Percentiles rank a stretch among this genome's conserved stretches.
Evolutionary conservation across 2,888 invertebrate genomes (phyloP).

Genomic region (Ochropleura leucogaster): DNA sequence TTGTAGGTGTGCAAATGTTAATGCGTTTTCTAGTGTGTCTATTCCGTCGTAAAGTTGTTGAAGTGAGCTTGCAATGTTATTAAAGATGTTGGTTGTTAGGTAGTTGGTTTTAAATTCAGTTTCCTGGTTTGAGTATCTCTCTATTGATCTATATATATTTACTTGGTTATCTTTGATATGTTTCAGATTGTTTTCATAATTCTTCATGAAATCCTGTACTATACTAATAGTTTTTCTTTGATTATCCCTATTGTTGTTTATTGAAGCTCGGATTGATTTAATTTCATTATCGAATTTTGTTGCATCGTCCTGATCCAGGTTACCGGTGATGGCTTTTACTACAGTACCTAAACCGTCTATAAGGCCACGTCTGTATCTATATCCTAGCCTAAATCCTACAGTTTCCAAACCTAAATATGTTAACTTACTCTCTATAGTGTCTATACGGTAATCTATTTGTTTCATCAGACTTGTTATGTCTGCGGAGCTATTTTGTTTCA

Average conservation of each 20-base stretch:
- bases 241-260: too few relatives aligned
- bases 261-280: too few relatives aligned
- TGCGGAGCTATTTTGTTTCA: too few relatives aligned
- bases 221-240: conserved; percentile 21
- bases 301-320: conserved; percentile 49
- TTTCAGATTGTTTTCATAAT: too few relatives aligned
- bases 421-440: conserved; percentile 57
- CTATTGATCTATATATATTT: conserved; percentile 32
- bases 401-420: conserved; percentile 45
- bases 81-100: conserved; percentile 27
- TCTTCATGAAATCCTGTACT: too few relatives aligned
- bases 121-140: conserved; percentile 24
- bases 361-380: conserved; percentile 41
- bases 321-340: conserved; percentile 56
- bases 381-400: conserved; percentile 21
- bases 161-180: too few relatives aligned
- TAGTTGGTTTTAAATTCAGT: conserved; percentile 33
- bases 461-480: too few relatives aligned
- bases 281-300: conserved; percentile 46
- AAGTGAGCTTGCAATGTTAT: conserved; percentile 21
- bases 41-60: conserved; percentile 48
- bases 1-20: conserved; percentile 34
- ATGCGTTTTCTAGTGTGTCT: conserved; percentile 31
- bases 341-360: conserved; percentile 49
- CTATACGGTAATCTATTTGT: conserved; percentile 53